Conservation (phyloP, 2,888 invertebrate genomes). For the Drosophila sordidapex region DNA sequence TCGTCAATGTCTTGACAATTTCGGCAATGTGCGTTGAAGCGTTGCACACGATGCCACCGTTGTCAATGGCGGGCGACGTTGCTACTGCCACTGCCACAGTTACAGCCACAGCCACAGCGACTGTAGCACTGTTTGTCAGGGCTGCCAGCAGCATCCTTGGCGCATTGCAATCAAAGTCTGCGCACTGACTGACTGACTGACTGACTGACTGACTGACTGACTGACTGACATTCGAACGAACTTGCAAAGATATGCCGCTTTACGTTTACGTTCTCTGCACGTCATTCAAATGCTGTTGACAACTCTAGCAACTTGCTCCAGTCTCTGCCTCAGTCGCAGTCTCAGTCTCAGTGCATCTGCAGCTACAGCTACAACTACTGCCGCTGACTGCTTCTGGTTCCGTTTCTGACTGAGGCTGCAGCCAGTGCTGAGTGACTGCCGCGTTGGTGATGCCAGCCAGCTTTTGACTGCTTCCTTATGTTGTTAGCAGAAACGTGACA, state of each 20-base stretch:
- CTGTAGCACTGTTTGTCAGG: slow-evolving; percentile 17
- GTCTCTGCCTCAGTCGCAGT: not conserved
- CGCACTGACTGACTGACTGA: slow-evolving; percentile 62
- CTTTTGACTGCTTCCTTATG: slow-evolving; percentile 80
- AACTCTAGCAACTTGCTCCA: slow-evolving; percentile 44
- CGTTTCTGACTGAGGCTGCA: slow-evolving; percentile 39
- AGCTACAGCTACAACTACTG: not conserved
- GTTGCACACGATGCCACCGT: slow-evolving; percentile 36
- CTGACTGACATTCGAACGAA: slow-evolving; percentile 11
- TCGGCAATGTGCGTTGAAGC: slow-evolving; percentile 75
- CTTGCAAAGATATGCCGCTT: slow-evolving; percentile 16
- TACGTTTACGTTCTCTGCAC: slow-evolving; percentile 40
- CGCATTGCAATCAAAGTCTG: slow-evolving; percentile 79
- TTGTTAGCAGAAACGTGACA: slow-evolving; percentile 82
- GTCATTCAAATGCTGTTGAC: slow-evolving; percentile 79
- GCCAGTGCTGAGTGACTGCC: slow-evolving; percentile 48
- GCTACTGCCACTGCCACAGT: slow-evolving; percentile 5
- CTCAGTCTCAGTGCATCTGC: not conserved
- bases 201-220: slow-evolving; percentile 3
- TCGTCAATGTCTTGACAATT: slow-evolving; percentile 67
- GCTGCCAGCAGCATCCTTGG: slow-evolving; percentile 65
- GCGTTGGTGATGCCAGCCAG: slow-evolving; percentile 66
- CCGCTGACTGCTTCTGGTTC: slow-evolving; percentile 20
- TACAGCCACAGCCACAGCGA: slow-evolving; percentile 20
- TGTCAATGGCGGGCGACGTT: slow-evolving; percentile 4